A percentile compares a stretch with the other conserved stretches of the same genome.
These are phyloP conservation scores for Castor canadensis DNA, from an alignment of 2,113 vertebrate genomes.

Conservation along the genomic window DNA sequence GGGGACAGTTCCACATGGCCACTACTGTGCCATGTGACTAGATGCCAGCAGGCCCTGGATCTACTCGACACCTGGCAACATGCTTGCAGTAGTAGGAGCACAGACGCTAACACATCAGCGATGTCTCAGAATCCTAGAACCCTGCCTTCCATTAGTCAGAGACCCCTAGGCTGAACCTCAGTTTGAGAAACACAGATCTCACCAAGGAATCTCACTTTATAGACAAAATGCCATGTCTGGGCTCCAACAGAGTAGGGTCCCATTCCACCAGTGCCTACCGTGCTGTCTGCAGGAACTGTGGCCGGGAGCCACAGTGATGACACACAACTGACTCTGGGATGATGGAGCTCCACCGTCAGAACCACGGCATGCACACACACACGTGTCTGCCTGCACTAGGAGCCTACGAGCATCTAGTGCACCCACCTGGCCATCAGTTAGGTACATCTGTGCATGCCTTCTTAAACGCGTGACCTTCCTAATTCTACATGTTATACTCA, in stretches of 20 bases:
- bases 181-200: background rate
- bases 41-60: background rate
- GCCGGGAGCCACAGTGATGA: accelerated
- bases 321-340: background rate
- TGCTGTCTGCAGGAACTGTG: background rate
- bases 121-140: background rate
- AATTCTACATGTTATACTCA: background rate
- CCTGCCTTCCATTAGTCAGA: too few relatives aligned
- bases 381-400: background rate
- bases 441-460: background rate
- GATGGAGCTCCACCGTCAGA: background rate
- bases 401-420: background rate
- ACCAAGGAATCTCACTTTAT: background rate
- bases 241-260: background rate
- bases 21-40: background rate
- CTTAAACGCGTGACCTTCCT: background rate
- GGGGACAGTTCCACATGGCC: background rate
- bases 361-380: accelerated
- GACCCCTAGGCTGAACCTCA: background rate
- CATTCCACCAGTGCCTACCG: accelerated
- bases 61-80: background rate
- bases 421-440: background rate
- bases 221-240: background rate
- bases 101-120: background rate
- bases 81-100: background rate